phyloP scores from a whole-genome alignment of 2,888 invertebrate genomes.

The Ochlodes sylvanus region DNA sequence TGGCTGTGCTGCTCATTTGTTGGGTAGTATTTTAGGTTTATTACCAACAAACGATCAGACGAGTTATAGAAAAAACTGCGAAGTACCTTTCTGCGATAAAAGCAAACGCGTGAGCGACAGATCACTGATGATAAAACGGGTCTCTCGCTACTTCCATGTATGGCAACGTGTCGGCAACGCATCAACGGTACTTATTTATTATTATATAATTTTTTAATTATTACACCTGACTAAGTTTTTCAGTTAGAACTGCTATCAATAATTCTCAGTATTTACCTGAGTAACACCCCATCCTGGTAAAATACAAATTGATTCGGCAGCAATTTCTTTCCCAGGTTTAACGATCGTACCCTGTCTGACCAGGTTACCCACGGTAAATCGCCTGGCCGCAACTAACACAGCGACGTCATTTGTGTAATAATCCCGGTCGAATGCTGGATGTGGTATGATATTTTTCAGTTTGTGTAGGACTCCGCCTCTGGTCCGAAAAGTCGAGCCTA shows the following conservation, averaged over 20 bases:
- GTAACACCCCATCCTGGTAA: conserved; percentile 75
- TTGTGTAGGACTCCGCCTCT: conserved; percentile 65
- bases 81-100: too few species aligned
- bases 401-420: conserved; percentile 74
- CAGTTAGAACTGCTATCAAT: background rate
- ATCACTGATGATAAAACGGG: too few species aligned
- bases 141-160: too few species aligned
- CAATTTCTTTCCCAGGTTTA: conserved; percentile 63
- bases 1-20: too few species aligned
- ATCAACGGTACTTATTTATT: too few species aligned
- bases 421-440: conserved; percentile 64
- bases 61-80: too few species aligned
- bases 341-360: conserved; percentile 71
- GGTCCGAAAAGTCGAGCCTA: conserved; percentile 70
- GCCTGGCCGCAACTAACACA: conserved; percentile 59
- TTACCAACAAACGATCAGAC: too few species aligned
- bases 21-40: too few species aligned
- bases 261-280: conserved; percentile 54
- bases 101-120: too few species aligned
- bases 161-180: too few species aligned
- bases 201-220: too few species aligned
- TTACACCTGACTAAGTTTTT: too few species aligned
- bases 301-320: conserved; percentile 60
- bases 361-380: conserved; percentile 59
- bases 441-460: conserved; percentile 65